These are phyloP conservation scores for Mastomys coucha DNA, from an alignment of 2,113 vertebrate species.

Conservation along the genomic window DNA sequence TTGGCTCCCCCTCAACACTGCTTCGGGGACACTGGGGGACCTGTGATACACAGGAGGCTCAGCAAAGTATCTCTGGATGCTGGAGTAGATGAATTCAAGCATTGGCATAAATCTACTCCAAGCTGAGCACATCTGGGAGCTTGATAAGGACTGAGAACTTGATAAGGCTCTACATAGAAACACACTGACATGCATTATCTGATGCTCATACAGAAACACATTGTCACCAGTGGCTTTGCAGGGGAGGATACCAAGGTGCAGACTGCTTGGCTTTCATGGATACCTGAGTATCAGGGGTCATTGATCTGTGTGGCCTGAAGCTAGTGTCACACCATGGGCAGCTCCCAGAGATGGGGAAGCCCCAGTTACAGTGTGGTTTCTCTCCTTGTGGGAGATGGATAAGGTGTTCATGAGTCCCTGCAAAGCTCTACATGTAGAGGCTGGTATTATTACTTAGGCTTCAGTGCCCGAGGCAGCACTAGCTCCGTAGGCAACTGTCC, in stretches of 20 bases:
- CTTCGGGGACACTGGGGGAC: accelerated
- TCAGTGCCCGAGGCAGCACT: not conserved
- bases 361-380: too few relatives aligned
- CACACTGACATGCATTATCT: not conserved
- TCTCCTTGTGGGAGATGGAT: not conserved
- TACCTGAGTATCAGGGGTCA: not conserved
- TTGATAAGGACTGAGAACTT: accelerated
- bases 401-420: accelerated
- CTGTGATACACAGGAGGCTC: accelerated
- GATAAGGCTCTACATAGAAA: not conserved
- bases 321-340: accelerated
- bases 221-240: accelerated
- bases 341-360: not conserved
- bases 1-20: not conserved
- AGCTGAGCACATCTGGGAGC: accelerated
- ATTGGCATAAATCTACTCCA: not conserved
- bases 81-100: not conserved
- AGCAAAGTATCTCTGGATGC: accelerated
- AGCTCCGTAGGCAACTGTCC: not conserved
- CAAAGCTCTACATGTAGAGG: not conserved
- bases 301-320: too few relatives aligned
- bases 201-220: not conserved
- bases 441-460: not conserved
- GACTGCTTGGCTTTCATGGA: accelerated
- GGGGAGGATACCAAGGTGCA: too few relatives aligned